Percentiles rank a stretch among this genome's conserved stretches.
phyloP scores from a whole-genome alignment of 2,797 vertebrate species.

The Cirrhinus mrigala region DNA sequence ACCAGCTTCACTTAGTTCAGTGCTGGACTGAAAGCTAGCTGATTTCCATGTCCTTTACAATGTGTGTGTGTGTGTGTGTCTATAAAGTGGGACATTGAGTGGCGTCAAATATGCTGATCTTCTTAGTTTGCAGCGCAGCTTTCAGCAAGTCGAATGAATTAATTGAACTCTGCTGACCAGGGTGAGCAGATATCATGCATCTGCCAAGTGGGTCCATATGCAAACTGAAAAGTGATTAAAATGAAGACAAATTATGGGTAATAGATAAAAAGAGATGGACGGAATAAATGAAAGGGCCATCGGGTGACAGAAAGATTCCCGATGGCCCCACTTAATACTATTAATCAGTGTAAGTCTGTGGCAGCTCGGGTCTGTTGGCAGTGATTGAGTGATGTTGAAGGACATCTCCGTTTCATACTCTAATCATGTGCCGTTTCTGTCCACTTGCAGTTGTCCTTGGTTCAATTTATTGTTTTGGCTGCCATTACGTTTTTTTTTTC shows the following conservation, averaged over 20 bases:
- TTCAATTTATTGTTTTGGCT: constrained; percentile 38
- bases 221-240: constrained; percentile 60
- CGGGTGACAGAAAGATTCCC: constrained; percentile 49
- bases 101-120: constrained; percentile 79
- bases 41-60: constrained; percentile 79
- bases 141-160: constrained; percentile 62
- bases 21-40: constrained; percentile 73
- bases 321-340: constrained; percentile 55
- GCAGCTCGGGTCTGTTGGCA: constrained; percentile 36
- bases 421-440: constrained; percentile 39
- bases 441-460: constrained; percentile 44
- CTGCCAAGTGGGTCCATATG: constrained; percentile 56
- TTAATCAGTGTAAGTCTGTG: constrained; percentile 59
- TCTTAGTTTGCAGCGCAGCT: constrained; percentile 56
- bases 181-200: constrained; percentile 42
- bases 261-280: constrained; percentile 56
- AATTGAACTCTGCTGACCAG: constrained; percentile 55
- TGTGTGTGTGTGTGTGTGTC: constrained; percentile 73
- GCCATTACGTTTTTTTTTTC: not conserved
- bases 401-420: constrained; percentile 43
- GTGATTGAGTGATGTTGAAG: constrained; percentile 46
- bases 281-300: constrained; percentile 50
- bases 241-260: constrained; percentile 57
- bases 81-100: constrained; percentile 68
- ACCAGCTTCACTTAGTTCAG: constrained; percentile 74